Evolutionary conservation across 2,113 vertebrate species (phyloP).

Genomic region (Phalacrocorax pelagicus): DNA sequence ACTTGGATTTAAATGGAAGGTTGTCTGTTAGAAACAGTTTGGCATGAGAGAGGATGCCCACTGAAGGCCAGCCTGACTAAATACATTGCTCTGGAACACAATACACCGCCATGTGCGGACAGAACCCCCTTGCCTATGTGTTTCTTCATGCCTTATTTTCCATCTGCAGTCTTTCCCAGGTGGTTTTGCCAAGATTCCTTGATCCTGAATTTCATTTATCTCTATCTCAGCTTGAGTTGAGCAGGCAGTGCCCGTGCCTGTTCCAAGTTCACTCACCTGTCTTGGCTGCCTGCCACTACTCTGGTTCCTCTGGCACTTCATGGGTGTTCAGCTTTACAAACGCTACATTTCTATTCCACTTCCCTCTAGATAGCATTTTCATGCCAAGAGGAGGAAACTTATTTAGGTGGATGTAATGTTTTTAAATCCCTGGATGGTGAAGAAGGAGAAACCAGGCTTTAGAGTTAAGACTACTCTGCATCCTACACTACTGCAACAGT

Average conservation of each 20-base stretch:
- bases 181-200: background rate
- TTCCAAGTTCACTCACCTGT: background rate
- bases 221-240: background rate
- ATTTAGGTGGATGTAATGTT: background rate
- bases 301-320: background rate
- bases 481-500: background rate
- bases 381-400: background rate
- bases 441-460: background rate
- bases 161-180: background rate
- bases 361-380: background rate
- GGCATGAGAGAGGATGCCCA: background rate
- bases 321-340: background rate
- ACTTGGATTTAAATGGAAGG: background rate
- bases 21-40: background rate
- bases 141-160: background rate
- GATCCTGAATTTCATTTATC: background rate
- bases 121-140: background rate
- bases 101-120: accelerated
- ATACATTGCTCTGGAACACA: background rate
- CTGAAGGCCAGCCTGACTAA: background rate
- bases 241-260: background rate
- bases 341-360: background rate
- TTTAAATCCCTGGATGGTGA: background rate
- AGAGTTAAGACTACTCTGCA: background rate
- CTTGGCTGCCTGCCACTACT: background rate